Percentiles rank a stretch among this genome's conserved stretches.
Evolutionary conservation across 2,888 invertebrate genomes (phyloP).

Genomic region (Vesta saturnalis): DNA sequence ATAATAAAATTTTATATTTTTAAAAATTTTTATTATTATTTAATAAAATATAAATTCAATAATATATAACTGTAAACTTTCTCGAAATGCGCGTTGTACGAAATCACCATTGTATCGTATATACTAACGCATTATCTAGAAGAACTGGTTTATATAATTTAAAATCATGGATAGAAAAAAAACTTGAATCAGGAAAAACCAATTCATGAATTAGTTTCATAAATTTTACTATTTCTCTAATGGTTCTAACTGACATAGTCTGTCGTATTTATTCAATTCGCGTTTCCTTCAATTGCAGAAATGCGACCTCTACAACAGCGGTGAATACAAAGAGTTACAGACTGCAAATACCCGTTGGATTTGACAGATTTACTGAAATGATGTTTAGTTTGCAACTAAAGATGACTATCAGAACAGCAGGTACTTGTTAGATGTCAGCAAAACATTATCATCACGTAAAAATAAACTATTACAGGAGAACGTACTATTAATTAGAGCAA

Average conservation of each 20-base stretch:
- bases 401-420: conserved; percentile 33
- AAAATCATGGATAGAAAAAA: not conserved
- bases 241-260: conserved; percentile 3
- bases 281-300: conserved; percentile 19
- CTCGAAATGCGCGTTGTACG: too few species aligned
- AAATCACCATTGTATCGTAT: too few species aligned
- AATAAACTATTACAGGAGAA: conserved; percentile 8
- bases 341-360: conserved; percentile 14
- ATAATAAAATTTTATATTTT: too few species aligned
- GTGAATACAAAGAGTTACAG: conserved; percentile 29
- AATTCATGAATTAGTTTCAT: conserved; percentile 1
- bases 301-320: conserved; percentile 23
- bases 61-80: too few species aligned
- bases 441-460: conserved; percentile 21
- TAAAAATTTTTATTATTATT: too few species aligned
- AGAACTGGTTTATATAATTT: not conserved
- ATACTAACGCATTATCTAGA: too few species aligned
- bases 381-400: conserved; percentile 32
- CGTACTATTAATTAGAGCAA: not conserved
- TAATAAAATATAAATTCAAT: too few species aligned
- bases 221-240: not conserved
- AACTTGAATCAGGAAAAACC: not conserved
- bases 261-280: conserved; percentile 18
- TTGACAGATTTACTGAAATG: conserved; percentile 36
- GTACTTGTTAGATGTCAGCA: conserved; percentile 29